Percentiles rank a stretch among this genome's conserved stretches.
Evolutionary conservation across 2,888 invertebrate genomes (phyloP).

Genomic region (Dastarcus helophoroides): DNA sequence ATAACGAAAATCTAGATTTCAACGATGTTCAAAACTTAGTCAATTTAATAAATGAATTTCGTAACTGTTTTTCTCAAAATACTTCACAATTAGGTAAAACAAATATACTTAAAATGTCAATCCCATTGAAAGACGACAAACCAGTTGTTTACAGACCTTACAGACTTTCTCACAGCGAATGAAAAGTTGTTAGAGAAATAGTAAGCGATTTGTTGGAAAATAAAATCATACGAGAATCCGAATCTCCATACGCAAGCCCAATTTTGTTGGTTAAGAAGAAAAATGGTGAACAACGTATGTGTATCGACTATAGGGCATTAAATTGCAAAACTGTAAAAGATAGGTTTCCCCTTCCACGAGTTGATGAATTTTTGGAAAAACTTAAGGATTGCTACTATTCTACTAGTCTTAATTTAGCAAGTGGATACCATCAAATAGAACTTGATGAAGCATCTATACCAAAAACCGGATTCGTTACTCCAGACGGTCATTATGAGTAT

Average conservation of each 20-base stretch:
- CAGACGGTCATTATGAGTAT: no score
- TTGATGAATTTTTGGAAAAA: conserved; percentile 24
- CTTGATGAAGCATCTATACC: conserved; percentile 17
- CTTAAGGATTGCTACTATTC: conserved; percentile 21
- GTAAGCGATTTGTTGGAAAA: conserved; percentile 16
- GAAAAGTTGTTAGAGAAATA: conserved; percentile 15
- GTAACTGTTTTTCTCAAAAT: no score
- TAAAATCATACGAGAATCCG: conserved; percentile 18
- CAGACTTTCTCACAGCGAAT: conserved; percentile 18
- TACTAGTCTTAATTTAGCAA: conserved; percentile 23
- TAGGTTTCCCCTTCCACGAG: conserved; percentile 24
- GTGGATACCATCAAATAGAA: conserved; percentile 25
- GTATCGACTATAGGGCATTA: conserved; percentile 23
- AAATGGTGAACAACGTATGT: conserved; percentile 19
- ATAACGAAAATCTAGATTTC: no score
- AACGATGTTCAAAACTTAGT: no score
- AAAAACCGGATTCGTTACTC: no score
- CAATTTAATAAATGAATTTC: no score
- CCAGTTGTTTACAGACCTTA: conserved; percentile 22
- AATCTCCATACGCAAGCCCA: conserved; percentile 20
- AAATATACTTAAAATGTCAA: conserved; percentile 12
- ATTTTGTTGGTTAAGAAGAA: conserved; percentile 15
- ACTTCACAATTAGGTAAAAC: no score
- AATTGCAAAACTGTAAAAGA: conserved; percentile 26
- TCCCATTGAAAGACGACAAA: conserved; percentile 19